Evolutionary conservation across 2,797 vertebrate species (phyloP).

Genomic region (Tiaroga cobitis): DNA sequence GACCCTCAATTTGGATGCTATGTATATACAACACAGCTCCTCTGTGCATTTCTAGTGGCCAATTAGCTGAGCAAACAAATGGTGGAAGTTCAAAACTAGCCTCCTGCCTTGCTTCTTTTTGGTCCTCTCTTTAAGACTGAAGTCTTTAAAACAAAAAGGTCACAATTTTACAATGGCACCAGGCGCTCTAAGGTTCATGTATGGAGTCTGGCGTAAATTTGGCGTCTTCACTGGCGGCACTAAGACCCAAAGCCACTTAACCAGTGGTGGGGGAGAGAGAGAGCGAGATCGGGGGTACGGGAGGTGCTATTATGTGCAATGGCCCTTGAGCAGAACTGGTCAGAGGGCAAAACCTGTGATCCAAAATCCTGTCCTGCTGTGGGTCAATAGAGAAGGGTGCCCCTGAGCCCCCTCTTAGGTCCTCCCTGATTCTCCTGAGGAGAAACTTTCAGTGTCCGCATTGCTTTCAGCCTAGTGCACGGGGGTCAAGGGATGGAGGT

Average conservation of each 20-base stretch:
- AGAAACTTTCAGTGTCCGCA: constrained; percentile 71
- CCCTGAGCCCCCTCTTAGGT: constrained; percentile 79
- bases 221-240: constrained; percentile 55
- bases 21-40: constrained; percentile 49
- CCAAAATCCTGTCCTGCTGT: constrained; percentile 87
- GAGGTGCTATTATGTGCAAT: constrained; percentile 77
- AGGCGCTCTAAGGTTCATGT: constrained; percentile 70
- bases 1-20: constrained; percentile 15
- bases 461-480: constrained; percentile 80
- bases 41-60: constrained; percentile 58
- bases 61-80: constrained; percentile 78
- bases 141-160: constrained; percentile 70
- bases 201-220: constrained; percentile 77
- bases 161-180: constrained; percentile 74
- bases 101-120: constrained; percentile 19
- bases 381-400: constrained; percentile 90
- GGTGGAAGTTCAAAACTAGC: constrained; percentile 36
- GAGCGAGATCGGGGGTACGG: constrained; percentile 44
- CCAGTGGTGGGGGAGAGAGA: constrained; percentile 54
- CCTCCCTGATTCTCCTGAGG: constrained; percentile 65
- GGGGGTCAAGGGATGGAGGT: constrained; percentile 89
- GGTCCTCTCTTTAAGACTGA: constrained; percentile 43
- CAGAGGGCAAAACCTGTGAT: constrained; percentile 86
- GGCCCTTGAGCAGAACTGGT: constrained; percentile 76
- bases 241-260: constrained; percentile 63